Evolutionary conservation across 2,888 invertebrate genomes (phyloP).

Genomic region (Nephrotoma appendiculata): DNA sequence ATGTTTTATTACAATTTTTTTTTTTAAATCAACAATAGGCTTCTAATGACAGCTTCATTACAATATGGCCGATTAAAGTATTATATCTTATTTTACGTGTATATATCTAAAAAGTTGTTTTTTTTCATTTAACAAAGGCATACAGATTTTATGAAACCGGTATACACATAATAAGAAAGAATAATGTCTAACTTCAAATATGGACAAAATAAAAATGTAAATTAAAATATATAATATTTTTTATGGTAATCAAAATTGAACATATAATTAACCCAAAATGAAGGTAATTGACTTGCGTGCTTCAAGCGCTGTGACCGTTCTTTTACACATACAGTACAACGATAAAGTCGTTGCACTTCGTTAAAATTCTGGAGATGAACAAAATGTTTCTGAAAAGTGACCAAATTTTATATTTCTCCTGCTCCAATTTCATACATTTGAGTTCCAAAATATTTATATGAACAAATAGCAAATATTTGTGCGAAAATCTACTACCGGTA

Average conservation of each 20-base stretch:
- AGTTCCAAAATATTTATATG: no score
- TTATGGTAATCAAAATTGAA: background rate
- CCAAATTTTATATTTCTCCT: no score
- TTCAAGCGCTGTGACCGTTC: background rate
- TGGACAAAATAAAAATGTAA: background rate
- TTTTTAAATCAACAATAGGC: background rate
- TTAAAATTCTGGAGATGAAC: no score
- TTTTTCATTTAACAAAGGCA: background rate
- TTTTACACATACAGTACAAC: background rate
- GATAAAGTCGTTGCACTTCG: no score
- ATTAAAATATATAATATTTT: background rate
- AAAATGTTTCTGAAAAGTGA: no score
- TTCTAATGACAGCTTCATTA: background rate
- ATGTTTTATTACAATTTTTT: background rate
- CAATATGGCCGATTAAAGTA: background rate
- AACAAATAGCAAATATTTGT: no score
- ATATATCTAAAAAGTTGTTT: background rate
- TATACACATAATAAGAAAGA: background rate
- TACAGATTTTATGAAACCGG: background rate
- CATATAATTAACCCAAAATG: background rate
- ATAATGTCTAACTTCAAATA: background rate
- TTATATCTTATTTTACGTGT: background rate
- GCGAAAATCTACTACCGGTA: no score
- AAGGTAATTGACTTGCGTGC: slow-evolving; percentile 2
- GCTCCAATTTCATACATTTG: no score